phyloP scores from a whole-genome alignment of 2,797 vertebrate genomes.

The Sebastes trivittatus region DNA sequence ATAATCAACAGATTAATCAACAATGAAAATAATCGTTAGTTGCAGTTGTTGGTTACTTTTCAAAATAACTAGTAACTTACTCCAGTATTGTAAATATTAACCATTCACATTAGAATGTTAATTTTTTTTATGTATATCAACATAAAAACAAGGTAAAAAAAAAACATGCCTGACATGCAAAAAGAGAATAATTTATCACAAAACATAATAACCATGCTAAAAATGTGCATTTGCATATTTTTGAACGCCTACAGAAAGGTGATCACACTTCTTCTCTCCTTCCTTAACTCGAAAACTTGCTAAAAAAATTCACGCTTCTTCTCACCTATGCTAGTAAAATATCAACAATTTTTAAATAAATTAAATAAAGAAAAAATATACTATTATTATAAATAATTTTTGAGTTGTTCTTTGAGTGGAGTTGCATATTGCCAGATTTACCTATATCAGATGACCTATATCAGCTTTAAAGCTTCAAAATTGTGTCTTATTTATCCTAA shows the following conservation, averaged over 20 bases:
- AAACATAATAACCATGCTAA: neutral
- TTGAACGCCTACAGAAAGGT: neutral
- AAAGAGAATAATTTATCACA: neutral
- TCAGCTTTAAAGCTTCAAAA: neutral
- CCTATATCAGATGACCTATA: no score
- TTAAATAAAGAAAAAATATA: neutral
- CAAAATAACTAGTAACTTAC: neutral
- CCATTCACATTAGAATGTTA: neutral
- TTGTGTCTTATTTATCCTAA: neutral
- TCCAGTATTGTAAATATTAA: neutral
- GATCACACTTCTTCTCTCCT: neutral
- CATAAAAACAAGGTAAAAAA: neutral
- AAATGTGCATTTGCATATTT: neutral
- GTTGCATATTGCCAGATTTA: neutral
- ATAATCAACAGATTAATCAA: no score
- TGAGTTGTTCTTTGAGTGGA: neutral
- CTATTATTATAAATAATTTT: neutral
- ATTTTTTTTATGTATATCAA: neutral
- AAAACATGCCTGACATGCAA: neutral
- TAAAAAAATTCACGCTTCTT: neutral
- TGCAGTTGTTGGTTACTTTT: neutral
- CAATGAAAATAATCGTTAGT: no score
- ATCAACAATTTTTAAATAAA: neutral
- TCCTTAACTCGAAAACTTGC: no score
- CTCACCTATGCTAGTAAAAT: neutral